Base-by-base conservation (phyloP, 2,888 invertebrate species). In the Cheilosia urbana region DNA sequence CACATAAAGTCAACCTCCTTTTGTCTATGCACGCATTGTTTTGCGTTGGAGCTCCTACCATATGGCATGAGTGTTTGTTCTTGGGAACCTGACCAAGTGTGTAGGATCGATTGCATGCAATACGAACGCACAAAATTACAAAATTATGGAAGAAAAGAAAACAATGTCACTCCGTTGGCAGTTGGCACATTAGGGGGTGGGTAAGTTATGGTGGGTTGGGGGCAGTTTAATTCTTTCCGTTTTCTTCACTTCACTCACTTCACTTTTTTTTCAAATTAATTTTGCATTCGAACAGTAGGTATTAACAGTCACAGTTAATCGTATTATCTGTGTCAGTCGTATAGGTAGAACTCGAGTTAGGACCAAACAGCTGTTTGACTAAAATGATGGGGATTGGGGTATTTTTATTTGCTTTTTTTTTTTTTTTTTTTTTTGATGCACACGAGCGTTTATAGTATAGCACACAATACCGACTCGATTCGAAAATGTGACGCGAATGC, bases 401-500 rank as follows among this genome's bases (percentile, higher is more conserved):
- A 37, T 60, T 30, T 24, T 51, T 34, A 19, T 65, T 27, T 57
- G 9, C n/a, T n/a, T 45, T 15, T 55, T 19, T 47, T 30, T 17
- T 76, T 34, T 63, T 51, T 58, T 21, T 45, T 30, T 40, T 30
- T 30, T 9, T 30, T 30, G 30, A 42, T 71, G 79, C 79, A 79
- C 79, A 79, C 80, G 80, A 85, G 63, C 63, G 81, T 73, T 68
- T 65, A 27, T 27, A 47, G 34, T 19, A 53, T 65, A 84, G 60
- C 68, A 69, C 62, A 63, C 34, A 21, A 40, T 71, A 76, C 34
- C 72, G 76, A 79, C 9, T 72, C 42, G 77, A 68, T 68, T 72
- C 45, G 55, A 81, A 77, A 85, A 72, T 58, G 81, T 85, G 72
- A 81, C 81, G 85, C 80, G 85, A 85, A 85, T 81, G 85, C 85